Percentiles rank a stretch among this genome's conserved stretches.
phyloP scores from a whole-genome alignment of 2,888 invertebrate species.

The Nephrotoma appendiculata region DNA sequence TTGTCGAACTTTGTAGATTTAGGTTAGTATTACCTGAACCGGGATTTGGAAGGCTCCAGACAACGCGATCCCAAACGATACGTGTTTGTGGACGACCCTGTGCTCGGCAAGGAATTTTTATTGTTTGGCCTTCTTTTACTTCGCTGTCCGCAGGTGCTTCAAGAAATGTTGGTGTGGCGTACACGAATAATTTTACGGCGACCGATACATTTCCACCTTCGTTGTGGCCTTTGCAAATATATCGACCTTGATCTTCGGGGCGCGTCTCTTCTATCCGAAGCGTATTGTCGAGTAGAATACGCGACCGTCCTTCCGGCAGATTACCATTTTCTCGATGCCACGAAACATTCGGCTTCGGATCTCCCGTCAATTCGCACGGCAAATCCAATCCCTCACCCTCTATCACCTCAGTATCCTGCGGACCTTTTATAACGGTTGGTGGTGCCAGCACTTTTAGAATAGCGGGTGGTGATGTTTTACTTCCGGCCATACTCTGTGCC shows the following conservation, averaged over 20 bases:
- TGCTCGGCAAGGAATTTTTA: constrained; percentile 18
- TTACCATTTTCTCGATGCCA: constrained; percentile 18
- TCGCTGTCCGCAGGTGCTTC: constrained; percentile 19
- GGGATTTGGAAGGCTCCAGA: not conserved
- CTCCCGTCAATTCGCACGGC: constrained; percentile 17
- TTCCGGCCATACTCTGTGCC: constrained; percentile 21
- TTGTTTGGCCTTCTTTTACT: constrained; percentile 16
- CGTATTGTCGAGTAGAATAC: constrained; percentile 19
- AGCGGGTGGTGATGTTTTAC: constrained; percentile 17
- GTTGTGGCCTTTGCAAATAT: constrained; percentile 18
- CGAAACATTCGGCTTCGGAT: constrained; percentile 17
- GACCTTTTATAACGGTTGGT: constrained; percentile 18
- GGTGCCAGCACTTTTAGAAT: constrained; percentile 18
- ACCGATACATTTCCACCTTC: constrained; percentile 20
- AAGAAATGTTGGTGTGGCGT: constrained; percentile 18
- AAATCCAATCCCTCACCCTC: constrained; percentile 20
- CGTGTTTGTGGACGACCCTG: constrained; percentile 17
- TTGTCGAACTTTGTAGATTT: not conserved
- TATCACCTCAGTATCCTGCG: constrained; percentile 20
- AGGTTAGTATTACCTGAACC: not conserved
- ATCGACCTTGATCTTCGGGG: constrained; percentile 19
- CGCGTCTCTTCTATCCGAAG: constrained; percentile 19
- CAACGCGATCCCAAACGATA: constrained; percentile 16
- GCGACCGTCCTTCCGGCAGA: constrained; percentile 19
- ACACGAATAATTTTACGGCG: constrained; percentile 17